Base-by-base conservation (phyloP, 2,113 vertebrate genomes). In the Catharus bicknelli region DNA sequence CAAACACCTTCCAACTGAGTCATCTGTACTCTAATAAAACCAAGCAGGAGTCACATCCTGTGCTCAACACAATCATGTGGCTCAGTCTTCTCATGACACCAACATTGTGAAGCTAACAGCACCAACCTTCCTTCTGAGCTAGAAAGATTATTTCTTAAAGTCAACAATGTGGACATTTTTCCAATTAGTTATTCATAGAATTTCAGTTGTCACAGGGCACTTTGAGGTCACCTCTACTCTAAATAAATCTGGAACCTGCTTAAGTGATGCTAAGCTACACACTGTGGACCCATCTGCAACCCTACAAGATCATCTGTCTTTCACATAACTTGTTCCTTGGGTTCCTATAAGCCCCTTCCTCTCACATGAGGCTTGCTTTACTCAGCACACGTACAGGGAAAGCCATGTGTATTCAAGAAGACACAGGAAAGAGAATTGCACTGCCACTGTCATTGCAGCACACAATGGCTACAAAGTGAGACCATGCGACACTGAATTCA, bases 351-450 rank as follows among this genome's bases (percentile, higher is more conserved):
- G 36, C 11, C 14, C 21, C 23, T 25, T 64, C n/a, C 23, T 90
- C 54, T 64, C 61, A 62, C 16, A 2, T 7, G 19, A 89, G 9
- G 40, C 18, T 48, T 83, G 34, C 25, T 83, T 54, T 51, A 20
- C 48, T 63, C 26, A 29, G 59, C 13, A 61, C 27, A 42, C 0
- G 1, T 16, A 64, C 43, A 53, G 0, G 1, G 51, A 79, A 72
- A 88, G n/a, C 11, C 30, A 82, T 5, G 6, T 53, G 13, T 32
- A 53, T 26, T 53, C 16, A 86, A 62, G 63, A 54, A 74, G 34
- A 30, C 18, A 57, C 1, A 57, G 17, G 16, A 72, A 72, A 48
- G 5, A 68, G 18, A 86, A 73, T n/a, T 29, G 38, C 2, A 16
- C 20, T 61, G n/a, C 25, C 45, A 36, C 47, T 80, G 13, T 22